Evolutionary conservation across 2,888 invertebrate species (phyloP), one percentile per base, ranked within the genome.

Genomic region (Teleogryllus oceanicus): DNA sequence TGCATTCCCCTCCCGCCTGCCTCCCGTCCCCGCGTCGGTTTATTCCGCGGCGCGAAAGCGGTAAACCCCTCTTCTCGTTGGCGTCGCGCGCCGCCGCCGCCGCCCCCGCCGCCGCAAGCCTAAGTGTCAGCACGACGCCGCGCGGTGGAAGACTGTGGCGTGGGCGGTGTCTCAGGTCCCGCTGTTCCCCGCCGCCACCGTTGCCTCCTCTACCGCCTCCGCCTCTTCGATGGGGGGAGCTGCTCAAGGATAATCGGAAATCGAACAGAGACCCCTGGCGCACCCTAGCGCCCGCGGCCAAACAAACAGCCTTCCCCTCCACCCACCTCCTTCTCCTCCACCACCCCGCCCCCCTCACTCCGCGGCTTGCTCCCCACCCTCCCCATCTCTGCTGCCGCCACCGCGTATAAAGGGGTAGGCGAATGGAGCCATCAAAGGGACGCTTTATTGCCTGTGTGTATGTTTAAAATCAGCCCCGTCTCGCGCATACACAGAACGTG

Each of bases 391-490:
- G 16, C 62, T 18, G n/a, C 13, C 62, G 62, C 62, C 10, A 18
- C 62, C n/a, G 13, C 62, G n/a, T n/a, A n/a, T n/a, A 13, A 13
- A 62, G 62, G n/a, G 62, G 62, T 13, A n/a, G 62, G 62, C 13
- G 16, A 18, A 13, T 62, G 62, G 16, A 62, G n/a, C 16, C 62
- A 62, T 62, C 62, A 62, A 62, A 62, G 62, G 62, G 62, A n/a
- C 16, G 62, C 62, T 62, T 62, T 62, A 62, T 62, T 62, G 62
- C 62, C n/a, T 62, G 62, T 62, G 62, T 62, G 62, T 62, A 62
- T 62, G 62, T 62, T 62, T 62, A 62, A 62, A 62, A n/a, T 62
- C 13, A 13, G 13, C 62, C 62, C 62, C 62, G 37, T 37, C 37
- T 37, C 37, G 37, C 37, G 37, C 37, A 37, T 37, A 37, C 37